phyloP scores from a whole-genome alignment of 2,797 vertebrate species.

The Acridotheres tristis region DNA sequence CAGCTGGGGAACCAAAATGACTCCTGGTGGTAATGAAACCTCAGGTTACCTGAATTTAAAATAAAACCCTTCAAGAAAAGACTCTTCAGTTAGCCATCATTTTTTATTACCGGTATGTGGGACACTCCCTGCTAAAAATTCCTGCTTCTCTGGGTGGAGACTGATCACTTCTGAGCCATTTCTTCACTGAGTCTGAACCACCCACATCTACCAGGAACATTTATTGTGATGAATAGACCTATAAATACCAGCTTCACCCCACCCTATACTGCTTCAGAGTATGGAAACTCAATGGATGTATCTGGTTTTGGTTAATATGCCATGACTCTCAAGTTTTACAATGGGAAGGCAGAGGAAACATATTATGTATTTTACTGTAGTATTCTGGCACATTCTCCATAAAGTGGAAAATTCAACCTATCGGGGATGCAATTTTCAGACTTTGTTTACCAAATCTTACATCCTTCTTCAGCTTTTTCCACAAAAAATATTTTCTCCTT shows the following conservation, averaged over 20 bases:
- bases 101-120: constrained; percentile 41
- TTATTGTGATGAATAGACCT: constrained; percentile 49
- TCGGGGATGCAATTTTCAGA: background rate
- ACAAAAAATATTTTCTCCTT: background rate
- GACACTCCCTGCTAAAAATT: constrained; percentile 42
- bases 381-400: background rate
- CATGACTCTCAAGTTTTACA: constrained; percentile 52
- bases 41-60: constrained; percentile 34
- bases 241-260: constrained; percentile 62
- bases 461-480: background rate
- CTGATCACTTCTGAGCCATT: constrained; percentile 54
- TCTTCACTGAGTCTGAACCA: constrained; percentile 44
- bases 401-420: constrained; percentile 29
- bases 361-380: constrained; percentile 40
- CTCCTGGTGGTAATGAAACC: background rate
- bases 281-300: constrained; percentile 43
- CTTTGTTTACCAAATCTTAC: background rate
- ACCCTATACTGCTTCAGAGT: constrained; percentile 55
- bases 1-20: background rate
- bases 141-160: constrained; percentile 52
- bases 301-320: constrained; percentile 59
- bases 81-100: background rate
- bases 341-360: constrained; percentile 21
- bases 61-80: constrained; percentile 23
- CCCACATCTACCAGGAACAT: constrained; percentile 58